phyloP scores from a whole-genome alignment of 2,113 vertebrate species.

The Strix aluco region DNA sequence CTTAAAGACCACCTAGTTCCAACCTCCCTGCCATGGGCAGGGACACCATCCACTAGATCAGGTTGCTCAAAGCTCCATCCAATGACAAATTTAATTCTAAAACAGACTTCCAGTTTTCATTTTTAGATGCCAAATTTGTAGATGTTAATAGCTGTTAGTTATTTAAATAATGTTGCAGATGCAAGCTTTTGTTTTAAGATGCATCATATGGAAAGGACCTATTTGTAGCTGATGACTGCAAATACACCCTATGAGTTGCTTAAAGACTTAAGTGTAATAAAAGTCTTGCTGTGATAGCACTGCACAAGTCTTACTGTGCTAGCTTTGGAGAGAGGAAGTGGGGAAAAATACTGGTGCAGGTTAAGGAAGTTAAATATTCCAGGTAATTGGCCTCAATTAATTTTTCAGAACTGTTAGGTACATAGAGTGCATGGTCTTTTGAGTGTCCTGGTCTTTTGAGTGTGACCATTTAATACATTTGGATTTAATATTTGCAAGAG shows the following conservation, averaged over 20 bases:
- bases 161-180: not conserved
- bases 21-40: not conserved
- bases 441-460: not conserved
- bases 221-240: not conserved
- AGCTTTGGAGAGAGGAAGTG: not conserved
- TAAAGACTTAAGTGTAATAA: not conserved
- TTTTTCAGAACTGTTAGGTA: not conserved
- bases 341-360: not conserved
- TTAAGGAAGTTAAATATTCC: not conserved
- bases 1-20: not conserved
- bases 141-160: not conserved
- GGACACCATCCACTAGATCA: not conserved
- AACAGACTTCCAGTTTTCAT: not conserved
- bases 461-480: not conserved
- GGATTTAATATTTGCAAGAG: not conserved
- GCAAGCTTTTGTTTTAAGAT: not conserved
- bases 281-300: not conserved
- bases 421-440: not conserved
- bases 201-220: not conserved
- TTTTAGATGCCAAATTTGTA: not conserved
- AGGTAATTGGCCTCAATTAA: not conserved
- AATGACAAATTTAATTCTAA: not conserved
- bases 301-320: not conserved
- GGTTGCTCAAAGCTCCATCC: not conserved
- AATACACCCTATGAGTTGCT: not conserved